Base-by-base conservation (phyloP, 2,797 vertebrate species). In the Loris lydekkerianus region DNA sequence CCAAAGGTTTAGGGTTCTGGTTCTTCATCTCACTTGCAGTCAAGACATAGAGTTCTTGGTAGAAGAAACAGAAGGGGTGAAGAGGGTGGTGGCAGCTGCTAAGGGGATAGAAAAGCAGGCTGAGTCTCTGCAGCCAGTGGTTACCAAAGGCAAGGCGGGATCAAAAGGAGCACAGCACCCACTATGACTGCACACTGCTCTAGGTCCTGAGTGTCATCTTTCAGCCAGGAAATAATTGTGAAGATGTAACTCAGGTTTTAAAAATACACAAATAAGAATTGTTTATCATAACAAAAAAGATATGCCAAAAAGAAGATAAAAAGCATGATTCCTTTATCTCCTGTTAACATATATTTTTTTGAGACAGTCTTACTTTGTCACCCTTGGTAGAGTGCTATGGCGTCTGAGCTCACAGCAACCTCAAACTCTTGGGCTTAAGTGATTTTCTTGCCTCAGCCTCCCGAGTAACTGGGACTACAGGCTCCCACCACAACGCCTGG, bases 151-250 rank as follows among this genome's bases (percentile, higher is more conserved):
- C 40, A 43, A 61, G 53, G 5, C 7, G 20, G 17, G 58, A 43
- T n/a, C 1, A 10, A n/a, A 49, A 25, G 8, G 58, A 49, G 14
- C 31, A 20, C 15, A 3, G 0, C 2, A 29, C 11, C 8, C 17
- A 9, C 49, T 20, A 1, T 0, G 18, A 7, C 49, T 23, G 1
- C 0, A 1, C 23, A 40, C 11, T 40, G 11, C 5, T 29, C 1
- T 18, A 8, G 18, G 21, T 60, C 53, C 23, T 37, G 49, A 82
- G 25, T 73, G 27, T 43, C 13, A 72, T 25, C 25, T 75, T 85
- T 73, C 23, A 73, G 58, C 53, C 61, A 10, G 29, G 27, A 56
- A 67, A 60, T 53, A 13, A 75, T 61, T 73, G 15, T 61, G 70
- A 94, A 56, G 21, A n/a, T 56, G 82, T 5, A 77, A 43, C 15